These are phyloP conservation scores for Arge pagana DNA, from an alignment of 2,888 invertebrate species.

Conservation along the genomic window DNA sequence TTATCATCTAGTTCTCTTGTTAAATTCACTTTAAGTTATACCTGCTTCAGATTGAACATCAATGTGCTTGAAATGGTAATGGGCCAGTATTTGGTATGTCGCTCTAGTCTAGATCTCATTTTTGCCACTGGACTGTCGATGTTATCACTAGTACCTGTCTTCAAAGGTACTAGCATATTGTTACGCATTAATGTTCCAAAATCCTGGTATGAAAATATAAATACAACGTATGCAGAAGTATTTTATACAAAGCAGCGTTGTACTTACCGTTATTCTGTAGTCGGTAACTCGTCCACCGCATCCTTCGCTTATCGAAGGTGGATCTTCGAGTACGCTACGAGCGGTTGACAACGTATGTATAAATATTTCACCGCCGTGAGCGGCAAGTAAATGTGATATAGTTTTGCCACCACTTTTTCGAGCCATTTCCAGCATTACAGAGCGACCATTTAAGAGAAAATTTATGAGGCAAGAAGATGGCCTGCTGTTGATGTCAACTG, in stretches of 20 bases:
- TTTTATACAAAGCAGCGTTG: not conserved
- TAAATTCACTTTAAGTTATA: slow-evolving; percentile 58
- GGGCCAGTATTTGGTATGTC: slow-evolving; percentile 86
- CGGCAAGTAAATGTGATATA: slow-evolving; percentile 89
- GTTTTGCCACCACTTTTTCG: slow-evolving; percentile 83
- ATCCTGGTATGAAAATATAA: slow-evolving; percentile 65
- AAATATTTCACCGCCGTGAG: slow-evolving; percentile 95
- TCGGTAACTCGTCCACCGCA: slow-evolving; percentile 93
- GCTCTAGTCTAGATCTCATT: slow-evolving; percentile 71
- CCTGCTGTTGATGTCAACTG: slow-evolving; percentile 94
- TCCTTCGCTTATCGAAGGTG: slow-evolving; percentile 93
- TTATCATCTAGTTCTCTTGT: not conserved
- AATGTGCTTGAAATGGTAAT: slow-evolving; percentile 87
- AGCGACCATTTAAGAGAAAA: slow-evolving; percentile 93
- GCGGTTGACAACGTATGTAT: slow-evolving; percentile 88
- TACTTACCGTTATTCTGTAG: slow-evolving; percentile 70
- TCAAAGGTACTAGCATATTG: slow-evolving; percentile 77
- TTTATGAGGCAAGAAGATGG: slow-evolving; percentile 97
- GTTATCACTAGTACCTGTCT: slow-evolving; percentile 54
- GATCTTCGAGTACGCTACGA: slow-evolving; percentile 88
- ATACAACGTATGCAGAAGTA: not conserved
- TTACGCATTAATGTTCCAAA: slow-evolving; percentile 88
- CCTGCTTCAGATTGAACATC: slow-evolving; percentile 80
- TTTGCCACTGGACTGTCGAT: slow-evolving; percentile 65
- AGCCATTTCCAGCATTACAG: slow-evolving; percentile 89